Conservation (phyloP, 2,797 vertebrate species). For the Percopsis omiscomaycus region DNA sequence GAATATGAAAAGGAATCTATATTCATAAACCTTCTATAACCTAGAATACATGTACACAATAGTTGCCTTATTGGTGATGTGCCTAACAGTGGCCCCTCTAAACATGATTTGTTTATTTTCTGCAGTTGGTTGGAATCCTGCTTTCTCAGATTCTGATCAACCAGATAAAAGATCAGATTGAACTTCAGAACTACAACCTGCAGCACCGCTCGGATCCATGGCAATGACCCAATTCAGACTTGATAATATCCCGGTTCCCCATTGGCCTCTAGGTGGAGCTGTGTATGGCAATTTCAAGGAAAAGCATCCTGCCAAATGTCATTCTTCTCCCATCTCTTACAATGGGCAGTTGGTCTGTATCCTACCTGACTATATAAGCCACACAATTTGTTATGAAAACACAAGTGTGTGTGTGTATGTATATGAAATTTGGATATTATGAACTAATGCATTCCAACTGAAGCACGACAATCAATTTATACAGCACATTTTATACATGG, state of each 20-base stretch:
- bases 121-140: slow-evolving; percentile 89
- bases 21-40: background rate
- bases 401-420: background rate
- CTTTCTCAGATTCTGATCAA: slow-evolving; percentile 89
- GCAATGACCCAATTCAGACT: slow-evolving; percentile 71
- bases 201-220: slow-evolving; percentile 85
- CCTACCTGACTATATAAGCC: background rate
- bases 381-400: background rate
- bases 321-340: background rate
- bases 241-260: too few relatives aligned
- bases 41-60: background rate
- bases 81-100: background rate
- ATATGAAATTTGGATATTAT: too few relatives aligned
- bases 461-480: too few relatives aligned
- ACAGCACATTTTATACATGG: too few relatives aligned
- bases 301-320: slow-evolving; percentile 5
- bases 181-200: slow-evolving; percentile 87
- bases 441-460: too few relatives aligned
- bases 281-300: background rate
- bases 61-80: too few relatives aligned
- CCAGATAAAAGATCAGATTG: slow-evolving; percentile 90
- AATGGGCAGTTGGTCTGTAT: background rate
- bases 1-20: background rate
- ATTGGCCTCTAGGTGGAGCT: background rate
- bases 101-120: slow-evolving; percentile 19